These are phyloP conservation scores for Hypsibius dujardini DNA, from an alignment of 1,140 invertebrate genomes.

Conservation along the genomic window DNA sequence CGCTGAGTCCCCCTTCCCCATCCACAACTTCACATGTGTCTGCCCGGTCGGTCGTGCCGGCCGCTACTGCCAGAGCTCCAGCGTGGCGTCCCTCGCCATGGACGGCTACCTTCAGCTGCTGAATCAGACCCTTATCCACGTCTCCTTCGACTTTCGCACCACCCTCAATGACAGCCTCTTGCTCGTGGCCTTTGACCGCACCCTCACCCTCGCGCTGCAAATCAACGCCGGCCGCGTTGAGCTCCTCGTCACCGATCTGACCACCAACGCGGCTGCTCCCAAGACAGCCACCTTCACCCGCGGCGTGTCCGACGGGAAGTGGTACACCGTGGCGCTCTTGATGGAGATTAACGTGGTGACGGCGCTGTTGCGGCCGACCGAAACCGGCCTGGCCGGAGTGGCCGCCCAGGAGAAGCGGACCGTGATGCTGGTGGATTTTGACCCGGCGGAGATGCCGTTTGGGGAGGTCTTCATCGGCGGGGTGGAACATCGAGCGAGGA, in stretches of 20 bases:
- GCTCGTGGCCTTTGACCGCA: conserved; percentile 51
- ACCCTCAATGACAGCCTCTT: conserved; percentile 66
- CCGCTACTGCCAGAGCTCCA: conserved; percentile 54
- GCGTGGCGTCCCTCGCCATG: conserved; percentile 65
- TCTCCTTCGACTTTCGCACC: conserved; percentile 72
- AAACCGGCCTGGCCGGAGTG: not conserved
- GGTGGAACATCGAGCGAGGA: not conserved
- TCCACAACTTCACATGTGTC: conserved; percentile 62
- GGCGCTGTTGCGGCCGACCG: not conserved
- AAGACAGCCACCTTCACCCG: conserved; percentile 66
- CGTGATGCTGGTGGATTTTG: not conserved
- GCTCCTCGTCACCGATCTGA: conserved; percentile 60
- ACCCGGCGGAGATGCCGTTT: not conserved
- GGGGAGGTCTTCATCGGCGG: not conserved
- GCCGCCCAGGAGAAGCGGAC: not conserved
- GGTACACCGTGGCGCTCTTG: conserved; percentile 24
- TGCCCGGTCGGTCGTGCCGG: conserved; percentile 62
- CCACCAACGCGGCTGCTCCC: conserved; percentile 64
- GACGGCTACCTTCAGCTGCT: conserved; percentile 35
- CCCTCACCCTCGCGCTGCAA: conserved; percentile 59
- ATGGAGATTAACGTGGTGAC: conserved; percentile 30
- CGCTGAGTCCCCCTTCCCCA: not conserved
- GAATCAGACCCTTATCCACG: conserved; percentile 32
- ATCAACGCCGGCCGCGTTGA: conserved; percentile 60
- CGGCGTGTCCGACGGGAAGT: conserved; percentile 31